These are phyloP conservation scores for Gnathonemus echidnorhynchus DNA, from an alignment of 2,113 vertebrate species.

Conservation along the genomic window DNA sequence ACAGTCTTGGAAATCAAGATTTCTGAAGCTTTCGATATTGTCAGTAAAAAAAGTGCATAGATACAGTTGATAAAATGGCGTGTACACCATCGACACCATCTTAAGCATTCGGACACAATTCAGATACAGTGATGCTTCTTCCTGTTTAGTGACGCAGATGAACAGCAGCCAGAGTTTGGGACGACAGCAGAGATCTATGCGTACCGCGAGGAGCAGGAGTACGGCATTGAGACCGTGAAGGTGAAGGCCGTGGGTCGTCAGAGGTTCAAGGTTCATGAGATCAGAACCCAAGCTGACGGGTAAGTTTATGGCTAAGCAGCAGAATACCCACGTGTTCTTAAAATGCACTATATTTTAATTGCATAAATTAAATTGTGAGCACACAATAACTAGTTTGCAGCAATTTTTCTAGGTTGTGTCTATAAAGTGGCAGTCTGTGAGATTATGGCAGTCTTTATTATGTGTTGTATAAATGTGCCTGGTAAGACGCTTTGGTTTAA, in stretches of 20 bases:
- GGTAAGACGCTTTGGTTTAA: not conserved
- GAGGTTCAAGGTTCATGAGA: slow-evolving; percentile 90
- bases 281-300: slow-evolving; percentile 93
- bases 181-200: slow-evolving; percentile 97
- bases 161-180: slow-evolving; percentile 81
- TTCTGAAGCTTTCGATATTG: not conserved
- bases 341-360: not conserved
- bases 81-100: not conserved
- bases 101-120: not conserved
- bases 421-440: not conserved
- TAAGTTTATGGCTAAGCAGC: slow-evolving; percentile 50
- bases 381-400: not conserved
- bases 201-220: slow-evolving; percentile 89
- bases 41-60: not conserved
- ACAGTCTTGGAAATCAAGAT: not conserved
- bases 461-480: not conserved
- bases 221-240: slow-evolving; percentile 93
- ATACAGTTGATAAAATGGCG: not conserved
- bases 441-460: not conserved
- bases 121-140: not conserved
- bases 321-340: not conserved
- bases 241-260: slow-evolving; percentile 94
- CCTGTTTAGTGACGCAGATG: slow-evolving; percentile 60
- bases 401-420: not conserved
- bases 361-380: not conserved